phyloP scores from a whole-genome alignment of 2,113 vertebrate genomes.

The Clarias magur region DNA sequence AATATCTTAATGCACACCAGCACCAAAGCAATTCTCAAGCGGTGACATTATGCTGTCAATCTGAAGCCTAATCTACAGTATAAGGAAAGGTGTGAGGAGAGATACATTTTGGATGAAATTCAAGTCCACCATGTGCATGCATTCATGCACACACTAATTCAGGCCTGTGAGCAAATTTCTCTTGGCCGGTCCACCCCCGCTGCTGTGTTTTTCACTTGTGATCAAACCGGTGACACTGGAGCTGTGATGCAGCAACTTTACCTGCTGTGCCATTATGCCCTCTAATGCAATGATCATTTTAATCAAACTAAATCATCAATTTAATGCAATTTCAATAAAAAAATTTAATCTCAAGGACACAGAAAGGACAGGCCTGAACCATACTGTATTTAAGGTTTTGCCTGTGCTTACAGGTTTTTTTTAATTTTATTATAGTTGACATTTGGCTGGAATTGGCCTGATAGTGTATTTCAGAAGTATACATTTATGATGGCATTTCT shows the following conservation, averaged over 20 bases:
- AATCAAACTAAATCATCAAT: neutral
- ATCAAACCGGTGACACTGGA: neutral
- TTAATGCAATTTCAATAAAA: neutral
- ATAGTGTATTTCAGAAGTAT: neutral
- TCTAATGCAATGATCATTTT: neutral
- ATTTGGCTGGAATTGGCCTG: no score
- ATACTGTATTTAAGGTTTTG: neutral
- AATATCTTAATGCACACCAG: no score
- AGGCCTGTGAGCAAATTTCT: neutral
- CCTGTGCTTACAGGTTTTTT: no score
- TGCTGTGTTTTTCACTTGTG: neutral
- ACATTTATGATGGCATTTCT: neutral
- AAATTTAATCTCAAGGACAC: neutral
- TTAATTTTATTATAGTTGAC: no score
- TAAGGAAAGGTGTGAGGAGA: neutral
- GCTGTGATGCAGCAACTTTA: neutral
- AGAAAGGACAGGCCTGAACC: neutral
- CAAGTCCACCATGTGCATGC: neutral
- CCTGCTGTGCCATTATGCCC: neutral
- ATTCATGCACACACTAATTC: neutral
- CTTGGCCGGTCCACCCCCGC: neutral
- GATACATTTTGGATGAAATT: neutral
- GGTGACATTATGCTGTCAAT: neutral
- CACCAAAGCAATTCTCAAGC: no score
- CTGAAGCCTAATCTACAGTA: neutral